Percentiles rank a stretch among this genome's conserved stretches.
phyloP scores from a whole-genome alignment of 2,797 vertebrate species.

The Poeciliopsis gracilis region DNA sequence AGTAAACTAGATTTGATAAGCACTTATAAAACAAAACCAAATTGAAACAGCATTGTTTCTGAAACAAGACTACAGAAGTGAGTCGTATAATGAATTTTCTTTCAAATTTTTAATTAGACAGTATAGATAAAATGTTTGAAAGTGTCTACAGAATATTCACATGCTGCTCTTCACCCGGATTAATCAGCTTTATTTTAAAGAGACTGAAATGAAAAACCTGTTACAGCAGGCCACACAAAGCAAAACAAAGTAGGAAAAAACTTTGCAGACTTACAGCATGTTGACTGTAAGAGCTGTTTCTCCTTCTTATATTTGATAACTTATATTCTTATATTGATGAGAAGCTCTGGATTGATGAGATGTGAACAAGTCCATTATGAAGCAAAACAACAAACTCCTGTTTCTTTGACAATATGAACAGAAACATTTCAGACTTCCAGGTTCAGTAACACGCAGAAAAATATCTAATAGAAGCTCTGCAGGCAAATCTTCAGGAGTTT shows the following conservation, averaged over 20 bases:
- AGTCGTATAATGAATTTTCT: too few relatives aligned
- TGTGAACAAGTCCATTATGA: neutral
- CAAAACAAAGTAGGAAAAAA: neutral
- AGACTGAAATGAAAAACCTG: neutral
- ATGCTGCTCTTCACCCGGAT: neutral
- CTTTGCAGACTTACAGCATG: neutral
- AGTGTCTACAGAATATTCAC: neutral
- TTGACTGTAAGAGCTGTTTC: neutral
- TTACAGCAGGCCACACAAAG: neutral
- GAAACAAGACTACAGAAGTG: too few relatives aligned
- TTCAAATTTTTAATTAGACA: too few relatives aligned
- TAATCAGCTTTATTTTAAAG: neutral
- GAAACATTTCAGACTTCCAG: neutral
- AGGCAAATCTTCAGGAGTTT: slow-evolving; percentile 55
- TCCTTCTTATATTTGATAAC: neutral
- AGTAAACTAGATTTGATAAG: too few relatives aligned
- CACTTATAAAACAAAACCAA: too few relatives aligned
- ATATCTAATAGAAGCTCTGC: neutral
- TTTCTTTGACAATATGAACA: neutral
- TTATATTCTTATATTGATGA: too few relatives aligned
- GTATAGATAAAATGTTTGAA: neutral
- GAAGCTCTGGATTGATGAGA: neutral
- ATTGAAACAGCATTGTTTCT: too few relatives aligned
- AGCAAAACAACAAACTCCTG: neutral
- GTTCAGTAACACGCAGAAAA: neutral